A percentile compares a stretch with the other conserved stretches of the same genome.
Evolutionary conservation across 2,797 vertebrate species (phyloP).

Genomic region (Balearica regulorum): DNA sequence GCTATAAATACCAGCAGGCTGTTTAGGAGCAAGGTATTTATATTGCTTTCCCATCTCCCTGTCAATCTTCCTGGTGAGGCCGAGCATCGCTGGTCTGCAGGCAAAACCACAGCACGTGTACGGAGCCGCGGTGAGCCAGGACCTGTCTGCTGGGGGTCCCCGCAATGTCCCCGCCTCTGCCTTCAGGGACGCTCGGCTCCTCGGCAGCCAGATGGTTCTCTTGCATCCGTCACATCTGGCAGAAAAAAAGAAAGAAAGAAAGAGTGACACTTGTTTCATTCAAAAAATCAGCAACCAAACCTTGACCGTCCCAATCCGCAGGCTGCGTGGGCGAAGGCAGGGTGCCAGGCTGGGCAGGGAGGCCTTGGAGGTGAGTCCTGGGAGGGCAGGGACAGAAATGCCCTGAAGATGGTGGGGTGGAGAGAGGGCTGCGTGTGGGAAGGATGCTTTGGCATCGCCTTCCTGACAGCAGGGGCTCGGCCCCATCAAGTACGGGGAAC

Average conservation of each 20-base stretch:
- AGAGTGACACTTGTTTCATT: rapidly evolving
- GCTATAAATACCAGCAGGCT: conserved; percentile 51
- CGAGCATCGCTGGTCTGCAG: neutral
- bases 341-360: neutral
- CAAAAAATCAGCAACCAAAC: neutral
- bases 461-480: neutral
- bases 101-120: rapidly evolving
- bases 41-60: neutral
- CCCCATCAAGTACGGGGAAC: rapidly evolving
- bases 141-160: rapidly evolving
- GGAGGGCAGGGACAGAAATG: neutral
- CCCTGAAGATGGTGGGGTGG: neutral
- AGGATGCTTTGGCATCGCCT: neutral
- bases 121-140: neutral
- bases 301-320: rapidly evolving
- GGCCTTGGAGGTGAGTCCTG: neutral
- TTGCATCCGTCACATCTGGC: neutral
- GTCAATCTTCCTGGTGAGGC: neutral
- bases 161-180: rapidly evolving
- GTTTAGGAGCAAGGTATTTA: neutral
- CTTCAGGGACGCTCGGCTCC: neutral
- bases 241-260: neutral
- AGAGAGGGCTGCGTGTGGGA: neutral
- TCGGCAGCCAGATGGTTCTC: rapidly evolving
- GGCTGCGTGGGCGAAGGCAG: neutral